These are phyloP conservation scores for Anthopleura sola DNA, from an alignment of 64 coral and sea anemone genomes.

Conservation along the genomic window DNA sequence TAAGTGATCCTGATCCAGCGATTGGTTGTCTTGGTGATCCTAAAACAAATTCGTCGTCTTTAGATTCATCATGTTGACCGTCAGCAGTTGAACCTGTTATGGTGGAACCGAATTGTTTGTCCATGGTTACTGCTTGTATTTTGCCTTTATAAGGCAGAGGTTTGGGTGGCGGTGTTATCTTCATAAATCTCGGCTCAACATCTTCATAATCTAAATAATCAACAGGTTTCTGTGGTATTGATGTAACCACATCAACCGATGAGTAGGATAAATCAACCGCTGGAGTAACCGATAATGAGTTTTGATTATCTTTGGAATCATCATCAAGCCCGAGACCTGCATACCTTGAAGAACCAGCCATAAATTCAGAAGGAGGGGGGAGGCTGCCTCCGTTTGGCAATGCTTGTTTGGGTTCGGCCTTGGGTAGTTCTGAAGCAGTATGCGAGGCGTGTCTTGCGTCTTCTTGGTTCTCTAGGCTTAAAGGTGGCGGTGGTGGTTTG, in stretches of 20 bases:
- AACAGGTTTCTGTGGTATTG: slow-evolving; percentile 11
- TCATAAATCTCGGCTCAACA: neutral
- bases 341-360: neutral
- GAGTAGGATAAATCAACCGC: neutral
- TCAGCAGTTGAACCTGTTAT: neutral
- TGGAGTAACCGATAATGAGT: neutral
- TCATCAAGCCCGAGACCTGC: neutral
- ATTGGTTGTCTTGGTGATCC: slow-evolving; percentile 5
- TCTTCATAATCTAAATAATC: slow-evolving; percentile 16
- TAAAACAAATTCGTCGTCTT: neutral
- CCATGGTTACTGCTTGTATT: neutral
- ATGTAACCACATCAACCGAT: neutral
- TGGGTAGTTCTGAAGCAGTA: neutral
- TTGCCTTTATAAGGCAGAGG: slow-evolving; percentile 19
- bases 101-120: neutral
- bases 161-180: slow-evolving; percentile 18
- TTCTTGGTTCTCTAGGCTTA: neutral
- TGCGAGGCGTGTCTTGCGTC: neutral
- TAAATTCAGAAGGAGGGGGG: neutral
- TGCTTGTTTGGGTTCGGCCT: neutral
- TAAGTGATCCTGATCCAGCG: slow-evolving; percentile 17
- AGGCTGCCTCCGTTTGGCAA: neutral
- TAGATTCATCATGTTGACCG: neutral
- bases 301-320: neutral
- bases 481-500: neutral